These are phyloP conservation scores for Apogon hyalosoma DNA, from an alignment of 2,797 vertebrate species.

Conservation along the genomic window DNA sequence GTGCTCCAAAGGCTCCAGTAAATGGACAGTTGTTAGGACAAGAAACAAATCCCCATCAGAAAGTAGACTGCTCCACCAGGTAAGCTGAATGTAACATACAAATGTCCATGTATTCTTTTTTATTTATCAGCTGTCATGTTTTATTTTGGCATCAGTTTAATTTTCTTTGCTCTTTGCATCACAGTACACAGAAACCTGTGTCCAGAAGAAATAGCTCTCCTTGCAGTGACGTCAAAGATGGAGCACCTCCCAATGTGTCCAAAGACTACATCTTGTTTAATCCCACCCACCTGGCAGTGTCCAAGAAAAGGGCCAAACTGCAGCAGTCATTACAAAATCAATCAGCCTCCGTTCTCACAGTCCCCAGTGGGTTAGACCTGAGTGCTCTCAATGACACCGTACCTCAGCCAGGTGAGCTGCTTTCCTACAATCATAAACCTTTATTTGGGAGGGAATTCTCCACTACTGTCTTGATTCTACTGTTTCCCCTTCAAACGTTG, in stretches of 20 bases:
- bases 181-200: conserved; percentile 9
- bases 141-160: neutral
- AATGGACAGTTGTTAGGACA: conserved; percentile 21
- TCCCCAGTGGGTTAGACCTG: conserved; percentile 86
- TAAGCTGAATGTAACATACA: conserved; percentile 34
- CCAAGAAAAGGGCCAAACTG: conserved; percentile 64
- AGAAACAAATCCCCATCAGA: conserved; percentile 29
- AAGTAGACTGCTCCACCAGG: conserved; percentile 36
- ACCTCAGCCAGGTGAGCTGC: conserved; percentile 66
- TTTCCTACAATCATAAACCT: neutral
- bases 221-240: conserved; percentile 14
- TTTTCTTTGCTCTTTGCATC: conserved; percentile 12
- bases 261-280: conserved; percentile 86
- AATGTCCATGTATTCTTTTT: neutral
- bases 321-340: conserved; percentile 60
- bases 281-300: conserved; percentile 72
- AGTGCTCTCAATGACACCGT: conserved; percentile 67
- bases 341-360: conserved; percentile 85
- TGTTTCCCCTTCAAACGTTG: neutral
- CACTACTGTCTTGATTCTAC: neutral
- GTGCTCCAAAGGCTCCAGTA: conserved; percentile 32
- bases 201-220: conserved; percentile 44
- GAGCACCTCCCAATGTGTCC: conserved; percentile 37
- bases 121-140: neutral
- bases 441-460: neutral